These are phyloP conservation scores for Atta cephalotes DNA, from an alignment of 1,140 invertebrate genomes.

Conservation along the genomic window DNA sequence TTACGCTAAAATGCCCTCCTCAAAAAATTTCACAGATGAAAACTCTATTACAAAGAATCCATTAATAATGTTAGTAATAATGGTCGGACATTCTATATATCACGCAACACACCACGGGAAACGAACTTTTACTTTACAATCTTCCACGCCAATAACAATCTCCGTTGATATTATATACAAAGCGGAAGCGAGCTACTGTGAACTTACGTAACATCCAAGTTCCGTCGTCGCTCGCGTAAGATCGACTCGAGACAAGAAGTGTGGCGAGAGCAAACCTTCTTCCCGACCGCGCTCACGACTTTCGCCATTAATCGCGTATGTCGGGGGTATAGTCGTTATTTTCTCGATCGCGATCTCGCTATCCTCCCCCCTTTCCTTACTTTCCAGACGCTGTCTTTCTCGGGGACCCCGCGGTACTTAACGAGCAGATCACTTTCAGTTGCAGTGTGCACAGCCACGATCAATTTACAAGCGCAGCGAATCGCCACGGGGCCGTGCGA, in stretches of 20 bases:
- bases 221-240: slow-evolving; percentile 38
- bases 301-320: slow-evolving; percentile 70
- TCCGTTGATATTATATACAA: slow-evolving; percentile 23
- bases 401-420: slow-evolving; percentile 62
- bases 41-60: background rate
- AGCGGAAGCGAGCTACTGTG: slow-evolving; percentile 51
- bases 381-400: slow-evolving; percentile 67
- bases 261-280: slow-evolving; percentile 54
- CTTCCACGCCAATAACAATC: slow-evolving; percentile 4
- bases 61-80: background rate
- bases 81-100: background rate
- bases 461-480: slow-evolving; percentile 68
- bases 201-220: slow-evolving; percentile 46
- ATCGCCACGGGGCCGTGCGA: slow-evolving; percentile 49
- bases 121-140: slow-evolving; percentile 31
- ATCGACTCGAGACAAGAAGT: slow-evolving; percentile 36
- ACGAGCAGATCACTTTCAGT: slow-evolving; percentile 75
- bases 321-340: slow-evolving; percentile 71
- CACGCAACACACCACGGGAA: background rate
- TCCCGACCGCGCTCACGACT: slow-evolving; percentile 37
- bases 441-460: slow-evolving; percentile 59
- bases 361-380: slow-evolving; percentile 30
- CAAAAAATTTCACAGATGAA: background rate
- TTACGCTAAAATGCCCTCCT: background rate
- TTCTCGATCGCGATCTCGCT: slow-evolving; percentile 72